Percentiles rank a stretch among this genome's conserved stretches.
Conservation (phyloP, 2,888 invertebrate genomes). For the Anthrax anthrax region DNA sequence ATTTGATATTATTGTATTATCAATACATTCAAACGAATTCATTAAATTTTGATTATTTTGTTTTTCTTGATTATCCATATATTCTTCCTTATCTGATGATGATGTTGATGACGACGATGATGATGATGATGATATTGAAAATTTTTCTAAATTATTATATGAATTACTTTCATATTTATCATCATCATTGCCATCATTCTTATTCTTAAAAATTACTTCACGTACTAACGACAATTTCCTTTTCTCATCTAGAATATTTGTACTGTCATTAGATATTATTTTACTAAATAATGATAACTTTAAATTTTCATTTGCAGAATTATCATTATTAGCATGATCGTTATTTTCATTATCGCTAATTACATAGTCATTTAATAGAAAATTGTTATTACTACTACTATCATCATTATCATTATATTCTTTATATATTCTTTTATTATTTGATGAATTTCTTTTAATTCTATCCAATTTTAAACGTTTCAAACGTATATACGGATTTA, state of each 20-base stretch:
- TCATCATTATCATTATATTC: background rate
- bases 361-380: background rate
- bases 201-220: no score
- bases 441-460: background rate
- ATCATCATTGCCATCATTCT: no score
- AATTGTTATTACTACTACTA: background rate
- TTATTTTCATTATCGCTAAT: no score
- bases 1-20: no score
- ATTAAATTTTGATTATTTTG: background rate
- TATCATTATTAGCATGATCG: no score
- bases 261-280: no score
- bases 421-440: background rate
- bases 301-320: no score
- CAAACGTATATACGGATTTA: background rate
- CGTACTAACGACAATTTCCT: no score
- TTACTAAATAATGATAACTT: no score
- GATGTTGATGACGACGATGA: background rate
- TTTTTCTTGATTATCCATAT: background rate
- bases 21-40: no score
- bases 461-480: slow-evolving; percentile 1
- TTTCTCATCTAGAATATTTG: no score
- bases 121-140: background rate
- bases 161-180: no score
- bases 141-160: background rate
- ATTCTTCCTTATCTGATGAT: background rate